Evolutionary conservation across 2,888 invertebrate genomes (phyloP), one percentile per base, ranked within the genome.

Genomic region (Ophioninae sp.): DNA sequence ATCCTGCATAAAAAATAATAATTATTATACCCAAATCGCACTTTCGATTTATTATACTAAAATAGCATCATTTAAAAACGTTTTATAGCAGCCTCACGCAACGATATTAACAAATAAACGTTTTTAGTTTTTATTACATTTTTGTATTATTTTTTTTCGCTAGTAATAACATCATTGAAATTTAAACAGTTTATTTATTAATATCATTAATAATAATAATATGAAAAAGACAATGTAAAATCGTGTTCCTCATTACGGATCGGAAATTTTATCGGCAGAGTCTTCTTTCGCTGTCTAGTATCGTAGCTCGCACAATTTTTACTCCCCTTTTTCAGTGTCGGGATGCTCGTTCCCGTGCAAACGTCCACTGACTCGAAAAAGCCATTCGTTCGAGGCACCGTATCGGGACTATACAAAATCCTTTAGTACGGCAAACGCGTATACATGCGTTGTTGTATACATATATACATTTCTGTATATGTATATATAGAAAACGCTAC

Each of bases 351-450:
- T 61, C 21, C 10, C 2, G 37, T 69, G 30, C n/a, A 57, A 70
- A 57, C 57, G 39, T 20, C 57, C 57, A 70, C 30, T 50, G 74
- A 74, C 74, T 74, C 30, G 56, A 64, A 74, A 74, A 74, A 74
- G 50, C 62, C 50, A 56, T 74, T 74, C 64, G 37, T 74, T 64
- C 64, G 64, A 74, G 41, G 21, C 44, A 44, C 44, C 20, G 67
- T 68, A 41, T 39, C 65, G 65, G 41, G 39, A 10, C 65, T 44
- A 44, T 61, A 64, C 44, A 50, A 64, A 62, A 50, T 69, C 50
- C 50, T 56, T 56, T 69, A 69, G 30, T n/a, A 30, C 69, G 69
- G 50, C 50, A 69, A 69, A n/a, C 50, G 69, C 30, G 10, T 13
- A 56, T 30, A 37, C 30, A 7, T 44, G 23, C 44, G 23, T 68